Percentiles rank a stretch among this genome's conserved stretches.
Evolutionary conservation across 2,113 vertebrate species (phyloP).

Genomic region (Leucoraja erinaceus): DNA sequence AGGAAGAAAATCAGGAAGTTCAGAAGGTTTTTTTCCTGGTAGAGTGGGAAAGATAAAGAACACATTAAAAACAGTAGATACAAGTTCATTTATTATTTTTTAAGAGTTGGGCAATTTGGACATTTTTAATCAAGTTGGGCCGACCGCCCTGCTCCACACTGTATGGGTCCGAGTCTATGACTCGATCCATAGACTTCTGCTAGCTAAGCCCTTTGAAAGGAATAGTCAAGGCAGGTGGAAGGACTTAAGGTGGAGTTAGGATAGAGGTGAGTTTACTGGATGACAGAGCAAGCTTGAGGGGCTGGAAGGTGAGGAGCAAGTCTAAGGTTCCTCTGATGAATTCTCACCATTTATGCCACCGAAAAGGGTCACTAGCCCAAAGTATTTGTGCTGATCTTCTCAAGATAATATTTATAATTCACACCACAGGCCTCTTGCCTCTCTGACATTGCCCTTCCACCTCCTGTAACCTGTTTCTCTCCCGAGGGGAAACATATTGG

Average conservation of each 20-base stretch:
- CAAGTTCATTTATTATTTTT: background rate
- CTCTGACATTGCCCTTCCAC: background rate
- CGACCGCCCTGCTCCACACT: too few species aligned
- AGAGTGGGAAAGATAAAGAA: background rate
- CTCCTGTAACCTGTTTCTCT: background rate
- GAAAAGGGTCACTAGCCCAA: background rate
- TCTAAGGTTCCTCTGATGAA: too few species aligned
- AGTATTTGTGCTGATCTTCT: too few species aligned
- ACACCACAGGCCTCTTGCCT: background rate
- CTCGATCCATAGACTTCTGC: background rate
- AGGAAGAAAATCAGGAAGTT: too few species aligned
- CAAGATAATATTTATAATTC: background rate
- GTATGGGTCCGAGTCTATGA: too few species aligned
- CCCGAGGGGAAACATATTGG: background rate
- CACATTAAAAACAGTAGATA: background rate
- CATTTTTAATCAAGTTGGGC: too few species aligned
- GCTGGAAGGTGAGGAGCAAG: too few species aligned
- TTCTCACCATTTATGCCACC: background rate
- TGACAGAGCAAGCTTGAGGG: too few species aligned
- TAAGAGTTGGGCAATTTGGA: background rate
- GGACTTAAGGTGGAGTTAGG: background rate
- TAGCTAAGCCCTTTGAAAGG: background rate
- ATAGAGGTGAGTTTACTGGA: too few species aligned
- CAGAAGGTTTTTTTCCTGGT: background rate
- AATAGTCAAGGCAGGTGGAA: background rate